Evolutionary conservation across 2,888 invertebrate genomes (phyloP).

Genomic region (Chirona hameri): DNA sequence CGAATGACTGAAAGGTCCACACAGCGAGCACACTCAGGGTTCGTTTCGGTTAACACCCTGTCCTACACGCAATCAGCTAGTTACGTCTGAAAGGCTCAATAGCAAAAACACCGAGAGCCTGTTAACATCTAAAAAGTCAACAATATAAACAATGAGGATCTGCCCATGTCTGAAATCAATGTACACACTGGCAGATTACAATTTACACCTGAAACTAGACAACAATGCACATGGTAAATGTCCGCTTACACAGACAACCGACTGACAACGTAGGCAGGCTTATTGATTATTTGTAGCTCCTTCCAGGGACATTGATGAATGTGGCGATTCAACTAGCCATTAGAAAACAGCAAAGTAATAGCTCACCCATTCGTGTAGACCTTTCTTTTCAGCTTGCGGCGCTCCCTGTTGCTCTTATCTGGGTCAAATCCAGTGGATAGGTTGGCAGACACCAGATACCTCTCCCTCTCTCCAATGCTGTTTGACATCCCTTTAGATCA

Average conservation of each 20-base stretch:
- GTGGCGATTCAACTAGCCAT: not conserved
- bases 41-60: too few species aligned
- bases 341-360: not conserved
- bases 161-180: too few species aligned
- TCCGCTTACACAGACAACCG: not conserved
- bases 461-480: not conserved
- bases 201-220: too few species aligned
- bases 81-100: too few species aligned
- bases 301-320: not conserved
- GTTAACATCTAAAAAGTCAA: too few species aligned
- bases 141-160: too few species aligned
- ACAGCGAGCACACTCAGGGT: too few species aligned
- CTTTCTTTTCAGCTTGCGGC: slow-evolving; percentile 69
- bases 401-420: slow-evolving; percentile 71
- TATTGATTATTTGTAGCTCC: not conserved
- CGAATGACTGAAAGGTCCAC: too few species aligned
- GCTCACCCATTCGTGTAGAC: slow-evolving; percentile 52
- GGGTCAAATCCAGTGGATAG: slow-evolving; percentile 59
- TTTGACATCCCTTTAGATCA: not conserved
- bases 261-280: too few species aligned
- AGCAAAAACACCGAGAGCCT: too few species aligned
- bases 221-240: not conserved
- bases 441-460: not conserved
- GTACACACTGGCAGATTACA: too few species aligned
- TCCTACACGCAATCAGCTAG: too few species aligned